phyloP scores from a whole-genome alignment of 2,797 vertebrate species.

The Poeciliopsis presidionis region DNA sequence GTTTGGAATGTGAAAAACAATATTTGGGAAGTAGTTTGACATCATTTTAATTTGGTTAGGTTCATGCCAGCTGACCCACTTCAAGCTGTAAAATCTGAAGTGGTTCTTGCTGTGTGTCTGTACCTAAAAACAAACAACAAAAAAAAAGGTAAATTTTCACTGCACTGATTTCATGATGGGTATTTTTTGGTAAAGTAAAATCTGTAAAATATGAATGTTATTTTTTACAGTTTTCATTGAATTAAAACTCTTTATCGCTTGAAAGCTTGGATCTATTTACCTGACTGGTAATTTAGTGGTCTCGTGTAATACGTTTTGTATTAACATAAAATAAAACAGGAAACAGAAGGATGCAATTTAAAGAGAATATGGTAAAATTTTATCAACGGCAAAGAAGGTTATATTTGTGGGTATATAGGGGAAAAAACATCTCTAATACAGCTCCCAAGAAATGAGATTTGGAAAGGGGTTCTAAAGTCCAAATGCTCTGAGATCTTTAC shows the following conservation, averaged over 20 bases:
- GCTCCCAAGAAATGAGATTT: not conserved
- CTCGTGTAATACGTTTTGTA: not conserved
- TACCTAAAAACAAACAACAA: not conserved
- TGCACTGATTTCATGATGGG: not conserved
- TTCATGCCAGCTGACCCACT: constrained; percentile 1
- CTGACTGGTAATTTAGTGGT: constrained; percentile 5
- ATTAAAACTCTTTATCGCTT: not conserved
- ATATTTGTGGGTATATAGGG: not conserved
- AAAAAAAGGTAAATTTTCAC: not conserved
- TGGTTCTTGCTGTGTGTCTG: constrained; percentile 1
- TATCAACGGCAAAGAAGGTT: not conserved
- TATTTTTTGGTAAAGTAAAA: not conserved
- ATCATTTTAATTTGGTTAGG: constrained; percentile 3
- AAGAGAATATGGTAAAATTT: not conserved
- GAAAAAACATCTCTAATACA: not conserved
- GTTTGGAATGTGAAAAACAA: constrained; percentile 30
- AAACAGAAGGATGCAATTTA: constrained; percentile 1
- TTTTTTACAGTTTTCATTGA: not conserved
- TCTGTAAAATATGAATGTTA: not conserved
- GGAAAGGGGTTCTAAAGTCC: not conserved
- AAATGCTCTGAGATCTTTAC: not conserved
- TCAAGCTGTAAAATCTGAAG: not conserved
- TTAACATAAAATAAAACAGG: constrained; percentile 16
- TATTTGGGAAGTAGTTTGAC: constrained; percentile 31
- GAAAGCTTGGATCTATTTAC: not conserved